Evolutionary conservation across 2,888 invertebrate species (phyloP), one percentile per base, ranked within the genome.

Genomic region (Andrena fulva): DNA sequence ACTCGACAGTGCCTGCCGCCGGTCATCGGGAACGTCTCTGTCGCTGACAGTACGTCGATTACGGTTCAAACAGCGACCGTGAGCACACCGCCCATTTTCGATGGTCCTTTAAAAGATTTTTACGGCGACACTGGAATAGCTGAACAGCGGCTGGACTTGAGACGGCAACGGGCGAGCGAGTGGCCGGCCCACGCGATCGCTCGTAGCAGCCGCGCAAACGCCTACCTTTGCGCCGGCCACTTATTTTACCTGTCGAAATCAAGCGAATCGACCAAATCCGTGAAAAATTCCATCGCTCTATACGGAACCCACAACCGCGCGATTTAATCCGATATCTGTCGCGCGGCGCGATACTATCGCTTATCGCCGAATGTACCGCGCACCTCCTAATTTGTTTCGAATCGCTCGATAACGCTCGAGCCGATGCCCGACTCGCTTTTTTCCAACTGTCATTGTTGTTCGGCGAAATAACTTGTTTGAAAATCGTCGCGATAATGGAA

Each of bases 301-400:
- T 0, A 54, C 62, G 29, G 33, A 27, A 24, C 6, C 52, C 5
- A 10, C 27, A 8, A 8, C 27, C 16, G 24, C 16, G n/a, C 29
- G 42, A 68, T 29, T 48, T 71, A 24, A 54, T 54, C 12, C 63
- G 33, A 68, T 35, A 8, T 16, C 7, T n/a, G 7, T 4, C 24
- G 7, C n/a, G 2, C 68, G 68, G 10, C n/a, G 2, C 68, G 69
- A 70, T 62, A 48, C 24, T 12, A 48, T 42, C 71, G 31, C 42
- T 77, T 54, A 24, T 52, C 71, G 24, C 48, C 70, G 1, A 42
- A 42, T 12, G 64, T 77, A 66, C 84, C 80, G 64, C 31, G 59
- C 48, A 24, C 12, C 20, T 70, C 54, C 68, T 79, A 82, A 82
- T 84, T 85, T 77, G 62, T 74, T 70, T 77, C 48, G 67, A 77